These are phyloP conservation scores for Apus apus DNA, from an alignment of 2,113 vertebrate species.

Conservation along the genomic window DNA sequence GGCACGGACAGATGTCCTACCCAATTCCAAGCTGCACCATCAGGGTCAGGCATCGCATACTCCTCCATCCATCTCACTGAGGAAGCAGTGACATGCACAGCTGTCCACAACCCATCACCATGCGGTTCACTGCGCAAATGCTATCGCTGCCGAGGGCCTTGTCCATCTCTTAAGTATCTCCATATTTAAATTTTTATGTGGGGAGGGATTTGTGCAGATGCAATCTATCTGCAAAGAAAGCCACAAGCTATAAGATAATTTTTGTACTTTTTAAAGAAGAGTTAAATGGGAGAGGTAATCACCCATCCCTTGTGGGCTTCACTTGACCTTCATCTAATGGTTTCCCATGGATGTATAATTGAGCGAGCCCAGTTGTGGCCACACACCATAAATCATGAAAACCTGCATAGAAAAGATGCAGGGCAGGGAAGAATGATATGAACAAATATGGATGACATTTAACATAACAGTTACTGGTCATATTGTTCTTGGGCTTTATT, in stretches of 20 bases:
- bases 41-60: background rate
- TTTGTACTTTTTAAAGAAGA: background rate
- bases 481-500: constrained; percentile 42
- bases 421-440: background rate
- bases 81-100: rapidly evolving
- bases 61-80: background rate
- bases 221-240: background rate
- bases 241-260: background rate
- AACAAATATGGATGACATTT: constrained; percentile 59
- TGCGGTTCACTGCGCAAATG: rapidly evolving
- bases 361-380: background rate
- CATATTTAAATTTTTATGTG: background rate
- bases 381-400: background rate
- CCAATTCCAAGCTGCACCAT: background rate
- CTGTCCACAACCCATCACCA: background rate
- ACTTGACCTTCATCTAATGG: background rate
- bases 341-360: background rate
- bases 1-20: background rate
- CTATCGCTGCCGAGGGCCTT: background rate
- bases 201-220: background rate
- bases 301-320: background rate
- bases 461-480: constrained; percentile 29
- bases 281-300: background rate
- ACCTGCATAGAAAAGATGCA: background rate
- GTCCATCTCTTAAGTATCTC: background rate